Conservation (phyloP, 2,113 vertebrate genomes). For the Erythrolamprus reginae region DNA sequence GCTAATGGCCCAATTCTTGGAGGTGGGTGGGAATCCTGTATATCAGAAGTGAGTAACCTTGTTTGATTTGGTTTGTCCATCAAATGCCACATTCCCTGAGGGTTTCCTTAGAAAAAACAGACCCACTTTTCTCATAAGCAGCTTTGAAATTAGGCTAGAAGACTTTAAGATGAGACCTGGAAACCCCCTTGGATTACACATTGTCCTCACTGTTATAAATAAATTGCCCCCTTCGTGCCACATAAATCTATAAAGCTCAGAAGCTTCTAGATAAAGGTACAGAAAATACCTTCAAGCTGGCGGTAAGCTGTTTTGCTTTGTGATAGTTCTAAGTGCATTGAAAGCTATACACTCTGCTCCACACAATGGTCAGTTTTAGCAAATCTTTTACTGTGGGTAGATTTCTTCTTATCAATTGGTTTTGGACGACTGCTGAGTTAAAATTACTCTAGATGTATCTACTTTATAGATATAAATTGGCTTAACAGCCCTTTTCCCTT, state of each 20-base stretch:
- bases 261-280: neutral
- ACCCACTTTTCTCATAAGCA: neutral
- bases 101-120: neutral
- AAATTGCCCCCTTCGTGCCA: neutral
- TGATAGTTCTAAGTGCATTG: neutral
- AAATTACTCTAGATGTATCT: neutral
- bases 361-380: neutral
- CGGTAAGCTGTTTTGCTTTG: neutral
- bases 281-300: neutral
- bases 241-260: neutral
- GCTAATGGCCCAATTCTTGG: neutral
- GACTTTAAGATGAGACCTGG: neutral
- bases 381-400: neutral
- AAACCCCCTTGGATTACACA: neutral
- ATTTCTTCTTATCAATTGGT: neutral
- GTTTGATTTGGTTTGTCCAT: neutral
- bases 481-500: neutral
- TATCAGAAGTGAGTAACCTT: neutral
- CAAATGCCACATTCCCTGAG: neutral
- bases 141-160: neutral
- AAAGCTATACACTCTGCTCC: neutral
- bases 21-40: neutral
- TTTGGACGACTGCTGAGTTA: neutral
- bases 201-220: neutral
- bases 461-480: neutral